phyloP scores from a whole-genome alignment of 2,113 vertebrate genomes.

The Colistium nudipinnis region DNA sequence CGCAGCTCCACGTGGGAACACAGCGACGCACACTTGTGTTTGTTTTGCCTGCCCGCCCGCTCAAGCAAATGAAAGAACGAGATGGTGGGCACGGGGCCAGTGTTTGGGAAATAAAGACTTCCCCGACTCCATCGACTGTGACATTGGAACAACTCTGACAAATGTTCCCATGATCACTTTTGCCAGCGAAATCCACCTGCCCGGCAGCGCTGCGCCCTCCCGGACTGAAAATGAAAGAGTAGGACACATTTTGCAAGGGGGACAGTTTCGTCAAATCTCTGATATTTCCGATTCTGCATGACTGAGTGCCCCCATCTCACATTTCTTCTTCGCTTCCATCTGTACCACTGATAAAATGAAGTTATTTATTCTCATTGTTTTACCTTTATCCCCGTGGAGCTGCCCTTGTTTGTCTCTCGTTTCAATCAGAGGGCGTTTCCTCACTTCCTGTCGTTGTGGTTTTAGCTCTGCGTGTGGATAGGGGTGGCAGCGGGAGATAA shows the following conservation, averaged over 20 bases:
- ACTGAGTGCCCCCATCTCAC: conserved; percentile 9
- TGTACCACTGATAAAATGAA: not conserved
- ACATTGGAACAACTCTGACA: conserved; percentile 28
- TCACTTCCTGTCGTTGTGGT: too few relatives aligned
- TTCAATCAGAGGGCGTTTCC: not conserved
- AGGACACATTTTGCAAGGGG: not conserved
- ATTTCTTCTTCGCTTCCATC: not conserved
- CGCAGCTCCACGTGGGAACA: not conserved
- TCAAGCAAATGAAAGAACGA: conserved; percentile 11
- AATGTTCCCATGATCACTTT: conserved; percentile 30
- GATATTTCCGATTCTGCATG: conserved; percentile 26
- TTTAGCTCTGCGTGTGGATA: too few relatives aligned
- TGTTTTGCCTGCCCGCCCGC: not conserved
- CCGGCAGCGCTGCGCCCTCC: conserved; percentile 14
- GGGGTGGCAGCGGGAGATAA: too few relatives aligned
- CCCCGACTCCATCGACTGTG: conserved; percentile 20
- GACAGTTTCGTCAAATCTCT: conserved; percentile 17
- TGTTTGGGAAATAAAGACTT: conserved; percentile 32
- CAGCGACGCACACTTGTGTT: not conserved
- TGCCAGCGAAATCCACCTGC: conserved; percentile 10
- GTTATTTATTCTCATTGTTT: not conserved
- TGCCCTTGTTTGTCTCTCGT: not conserved
- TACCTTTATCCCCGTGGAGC: not conserved
- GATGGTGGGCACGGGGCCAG: conserved; percentile 1
- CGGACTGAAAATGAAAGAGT: conserved; percentile 35